Evolutionary conservation across 1,140 invertebrate genomes (phyloP), one percentile per base, ranked within the genome.

Genomic region (Galleria mellonella): DNA sequence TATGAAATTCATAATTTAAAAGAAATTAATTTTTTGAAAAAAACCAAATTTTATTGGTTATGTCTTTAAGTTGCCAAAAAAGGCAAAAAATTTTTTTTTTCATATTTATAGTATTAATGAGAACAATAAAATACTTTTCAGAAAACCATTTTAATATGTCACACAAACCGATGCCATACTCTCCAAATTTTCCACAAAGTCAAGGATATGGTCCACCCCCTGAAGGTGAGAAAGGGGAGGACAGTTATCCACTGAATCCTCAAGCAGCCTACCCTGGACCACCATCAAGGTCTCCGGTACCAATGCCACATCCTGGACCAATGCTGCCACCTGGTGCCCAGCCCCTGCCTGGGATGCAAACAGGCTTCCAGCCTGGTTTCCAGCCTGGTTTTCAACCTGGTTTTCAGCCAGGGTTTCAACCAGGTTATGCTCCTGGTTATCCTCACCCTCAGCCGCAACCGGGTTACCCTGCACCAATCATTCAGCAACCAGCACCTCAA

Each of bases 401-500:
- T 0, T 78, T 62, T 44, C 73, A 76, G 47, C 70, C 72, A n/a
- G 76, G 76, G 8, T 77, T 57, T 41, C 67, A 73, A 30, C 75
- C 72, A 32, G 73, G 67, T 2, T 75, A 46, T 58, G 47, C 50
- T 17, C 51, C 54, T 17, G 73, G 71, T 8, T 78, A 73, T 32
- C 66, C 72, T 32, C 71, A 75, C 32, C 66, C 72, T 33, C 71
- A 73, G 14, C 61, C 69, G 23, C 69, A 73, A 33, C 46, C 51
- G 14, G 72, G 72, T 4, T 75, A 72, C 38, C 64, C 71, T 61
- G 11, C 52, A 46, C 79, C 83, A 35, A 58, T 87, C 4, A 43
- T 84, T 4, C 79, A 86, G 43, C 85, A 87, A 41, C 83, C 83
- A 17, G 69, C 43, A 12, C 62, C 74, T 4, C 68, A 72, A 54